These are phyloP conservation scores for Suncus etruscus DNA, from an alignment of 2,113 vertebrate genomes.

Conservation along the genomic window DNA sequence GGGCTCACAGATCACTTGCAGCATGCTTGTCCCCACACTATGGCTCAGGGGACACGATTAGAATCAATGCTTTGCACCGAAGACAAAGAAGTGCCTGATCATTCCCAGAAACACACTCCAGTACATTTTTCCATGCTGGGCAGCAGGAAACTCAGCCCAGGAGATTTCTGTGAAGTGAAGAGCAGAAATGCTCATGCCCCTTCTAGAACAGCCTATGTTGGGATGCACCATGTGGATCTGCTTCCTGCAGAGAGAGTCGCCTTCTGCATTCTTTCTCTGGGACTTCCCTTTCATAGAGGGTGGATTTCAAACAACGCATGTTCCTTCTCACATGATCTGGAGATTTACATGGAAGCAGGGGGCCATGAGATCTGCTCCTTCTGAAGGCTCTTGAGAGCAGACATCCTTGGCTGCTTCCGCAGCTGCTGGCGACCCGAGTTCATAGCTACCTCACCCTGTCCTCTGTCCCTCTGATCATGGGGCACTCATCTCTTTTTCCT, in stretches of 20 bases:
- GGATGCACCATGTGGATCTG: too few species aligned
- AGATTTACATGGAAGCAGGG: neutral
- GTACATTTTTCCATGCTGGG: neutral
- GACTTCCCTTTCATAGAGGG: neutral
- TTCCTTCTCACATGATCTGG: accelerated
- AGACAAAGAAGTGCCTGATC: neutral
- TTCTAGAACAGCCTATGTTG: neutral
- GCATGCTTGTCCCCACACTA: neutral
- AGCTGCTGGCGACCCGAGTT: neutral
- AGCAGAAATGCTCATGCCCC: neutral
- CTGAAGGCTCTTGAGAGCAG: neutral
- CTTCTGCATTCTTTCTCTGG: neutral
- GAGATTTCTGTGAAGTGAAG: neutral
- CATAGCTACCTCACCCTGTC: neutral
- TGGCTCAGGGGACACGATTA: neutral
- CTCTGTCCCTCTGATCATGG: neutral
- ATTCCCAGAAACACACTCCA: neutral
- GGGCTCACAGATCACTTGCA: accelerated
- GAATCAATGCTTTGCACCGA: too few species aligned
- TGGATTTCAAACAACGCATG: neutral
- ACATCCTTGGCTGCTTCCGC: neutral
- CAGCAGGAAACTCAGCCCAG: neutral
- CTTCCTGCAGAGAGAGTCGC: too few species aligned
- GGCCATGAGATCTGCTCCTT: too few species aligned
- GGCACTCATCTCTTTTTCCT: neutral